These are phyloP conservation scores for Mohoua ochrocephala DNA, from an alignment of 2,113 vertebrate species.

Conservation along the genomic window DNA sequence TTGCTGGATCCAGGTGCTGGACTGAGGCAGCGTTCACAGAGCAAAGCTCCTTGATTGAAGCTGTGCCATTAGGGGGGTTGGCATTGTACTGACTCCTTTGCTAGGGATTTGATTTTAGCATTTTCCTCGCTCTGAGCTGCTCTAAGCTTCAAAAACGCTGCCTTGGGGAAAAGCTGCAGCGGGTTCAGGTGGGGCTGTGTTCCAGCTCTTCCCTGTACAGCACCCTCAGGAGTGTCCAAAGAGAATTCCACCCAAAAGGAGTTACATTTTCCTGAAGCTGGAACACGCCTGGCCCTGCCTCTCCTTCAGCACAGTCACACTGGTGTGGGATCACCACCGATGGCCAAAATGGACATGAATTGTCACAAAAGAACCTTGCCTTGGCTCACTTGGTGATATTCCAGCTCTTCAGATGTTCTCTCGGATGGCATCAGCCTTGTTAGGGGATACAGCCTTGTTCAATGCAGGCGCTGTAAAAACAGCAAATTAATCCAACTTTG, in stretches of 20 bases:
- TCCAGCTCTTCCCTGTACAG: background rate
- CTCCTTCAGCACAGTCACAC: background rate
- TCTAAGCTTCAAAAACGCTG: background rate
- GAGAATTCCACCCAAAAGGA: background rate
- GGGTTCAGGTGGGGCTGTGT: background rate
- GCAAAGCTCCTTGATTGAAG: background rate
- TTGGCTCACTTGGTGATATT: background rate
- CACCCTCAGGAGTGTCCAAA: background rate
- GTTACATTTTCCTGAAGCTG: background rate
- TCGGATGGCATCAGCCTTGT: background rate
- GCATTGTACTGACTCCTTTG: background rate
- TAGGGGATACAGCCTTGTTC: background rate
- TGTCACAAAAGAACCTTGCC: conserved; percentile 4
- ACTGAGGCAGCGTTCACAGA: background rate
- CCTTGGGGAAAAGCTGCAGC: background rate
- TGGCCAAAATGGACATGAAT: background rate
- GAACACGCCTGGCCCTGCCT: background rate
- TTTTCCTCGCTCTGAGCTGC: background rate
- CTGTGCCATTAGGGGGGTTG: background rate
- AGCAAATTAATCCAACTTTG: background rate
- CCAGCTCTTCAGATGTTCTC: background rate
- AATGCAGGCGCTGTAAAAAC: background rate
- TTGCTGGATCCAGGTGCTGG: background rate
- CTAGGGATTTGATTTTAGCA: background rate
- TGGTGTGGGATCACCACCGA: background rate